phyloP scores from a whole-genome alignment of 2,888 invertebrate genomes.

The Dynastes grantii region DNA sequence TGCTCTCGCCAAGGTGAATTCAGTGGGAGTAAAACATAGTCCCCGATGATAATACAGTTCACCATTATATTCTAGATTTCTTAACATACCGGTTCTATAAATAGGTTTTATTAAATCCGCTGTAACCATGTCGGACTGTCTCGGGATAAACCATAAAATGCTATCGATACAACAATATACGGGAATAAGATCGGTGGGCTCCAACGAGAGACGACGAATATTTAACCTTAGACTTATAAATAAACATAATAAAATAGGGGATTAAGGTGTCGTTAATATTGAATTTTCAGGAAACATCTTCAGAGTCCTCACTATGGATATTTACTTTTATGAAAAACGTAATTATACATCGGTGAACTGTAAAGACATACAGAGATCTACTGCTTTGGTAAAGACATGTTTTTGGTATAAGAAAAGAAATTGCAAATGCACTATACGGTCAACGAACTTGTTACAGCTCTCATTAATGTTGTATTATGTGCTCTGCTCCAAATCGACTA shows the following conservation, averaged over 20 bases:
- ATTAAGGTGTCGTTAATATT: conserved; percentile 8
- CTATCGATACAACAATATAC: conserved; percentile 35
- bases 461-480: no score
- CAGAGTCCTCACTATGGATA: not conserved
- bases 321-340: not conserved
- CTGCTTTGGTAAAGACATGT: no score
- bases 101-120: conserved; percentile 39
- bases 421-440: no score
- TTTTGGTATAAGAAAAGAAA: no score
- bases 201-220: conserved; percentile 27
- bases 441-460: no score
- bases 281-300: not conserved
- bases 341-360: no score
- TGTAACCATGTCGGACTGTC: conserved; percentile 35
- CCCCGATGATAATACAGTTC: conserved; percentile 34
- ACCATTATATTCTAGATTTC: conserved; percentile 40
- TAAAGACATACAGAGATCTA: no score
- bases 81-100: conserved; percentile 42
- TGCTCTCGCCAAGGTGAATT: conserved; percentile 62
- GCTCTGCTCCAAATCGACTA: no score
- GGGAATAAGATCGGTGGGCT: conserved; percentile 23
- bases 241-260: conserved; percentile 33
- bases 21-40: conserved; percentile 61
- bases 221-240: conserved; percentile 33
- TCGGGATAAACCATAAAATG: conserved; percentile 35